Conservation (phyloP, 2,888 invertebrate genomes). For the Sialis lutaria region DNA sequence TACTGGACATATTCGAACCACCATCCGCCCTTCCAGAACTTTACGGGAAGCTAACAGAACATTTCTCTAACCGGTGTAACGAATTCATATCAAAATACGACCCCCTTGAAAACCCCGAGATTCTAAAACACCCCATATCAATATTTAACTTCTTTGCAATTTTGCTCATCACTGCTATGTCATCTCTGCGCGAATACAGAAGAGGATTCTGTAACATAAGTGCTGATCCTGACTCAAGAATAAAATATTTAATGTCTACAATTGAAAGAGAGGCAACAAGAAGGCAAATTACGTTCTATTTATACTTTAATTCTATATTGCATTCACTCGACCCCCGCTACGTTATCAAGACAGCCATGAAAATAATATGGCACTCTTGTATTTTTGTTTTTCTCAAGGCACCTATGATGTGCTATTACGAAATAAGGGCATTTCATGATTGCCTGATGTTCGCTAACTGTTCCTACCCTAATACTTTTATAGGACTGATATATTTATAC, state of each 20-base stretch:
- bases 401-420: constrained; percentile 24
- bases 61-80: constrained; percentile 59
- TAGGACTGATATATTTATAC: constrained; percentile 23
- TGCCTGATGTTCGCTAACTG: constrained; percentile 21
- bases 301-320: constrained; percentile 22
- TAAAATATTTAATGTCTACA: constrained; percentile 26
- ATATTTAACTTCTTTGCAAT: constrained; percentile 43
- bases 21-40: constrained; percentile 47
- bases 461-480: constrained; percentile 20
- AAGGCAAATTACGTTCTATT: constrained; percentile 16
- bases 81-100: constrained; percentile 64
- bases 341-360: constrained; percentile 19
- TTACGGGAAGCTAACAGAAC: constrained; percentile 46
- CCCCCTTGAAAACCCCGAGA: constrained; percentile 52
- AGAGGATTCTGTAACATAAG: constrained; percentile 30
- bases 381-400: constrained; percentile 16
- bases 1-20: constrained; percentile 35
- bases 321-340: constrained; percentile 27
- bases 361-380: constrained; percentile 19
- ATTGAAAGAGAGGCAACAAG: constrained; percentile 18
- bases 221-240: constrained; percentile 27
- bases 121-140: constrained; percentile 39
- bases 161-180: constrained; percentile 42
- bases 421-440: constrained; percentile 24
- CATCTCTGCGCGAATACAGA: constrained; percentile 41